Evolutionary conservation across 2,888 invertebrate species (phyloP).

Genomic region (Formica aserva): DNA sequence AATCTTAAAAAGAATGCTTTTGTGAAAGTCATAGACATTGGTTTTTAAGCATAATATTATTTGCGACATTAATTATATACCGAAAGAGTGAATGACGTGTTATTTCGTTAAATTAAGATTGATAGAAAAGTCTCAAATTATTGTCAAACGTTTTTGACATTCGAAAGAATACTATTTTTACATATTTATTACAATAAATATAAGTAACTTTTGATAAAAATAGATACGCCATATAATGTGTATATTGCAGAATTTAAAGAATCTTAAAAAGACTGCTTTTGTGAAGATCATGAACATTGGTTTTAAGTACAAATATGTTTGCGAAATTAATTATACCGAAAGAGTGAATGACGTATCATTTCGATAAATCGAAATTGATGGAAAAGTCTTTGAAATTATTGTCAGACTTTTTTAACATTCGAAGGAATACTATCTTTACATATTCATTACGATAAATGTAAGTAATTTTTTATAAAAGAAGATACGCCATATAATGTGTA

Average conservation of each 20-base stretch:
- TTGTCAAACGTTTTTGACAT: background rate
- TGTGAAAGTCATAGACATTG: background rate
- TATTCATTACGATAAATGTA: background rate
- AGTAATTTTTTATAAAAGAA: background rate
- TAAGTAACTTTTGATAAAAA: background rate
- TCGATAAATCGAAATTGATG: background rate
- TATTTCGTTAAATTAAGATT: background rate
- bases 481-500: background rate
- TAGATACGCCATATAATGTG: background rate
- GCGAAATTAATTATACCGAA: slow-evolving; percentile 2
- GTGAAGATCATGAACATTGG: background rate
- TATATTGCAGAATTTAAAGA: background rate
- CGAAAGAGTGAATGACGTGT: background rate
- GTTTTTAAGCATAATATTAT: background rate
- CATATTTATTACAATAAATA: no score
- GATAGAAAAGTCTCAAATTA: no score
- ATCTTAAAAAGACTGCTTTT: background rate
- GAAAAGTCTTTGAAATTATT: background rate
- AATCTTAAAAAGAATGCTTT: background rate
- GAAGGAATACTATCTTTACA: background rate
- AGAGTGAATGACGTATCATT: background rate
- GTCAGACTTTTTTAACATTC: background rate
- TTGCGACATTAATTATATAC: slow-evolving; percentile 10
- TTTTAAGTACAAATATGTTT: no score
- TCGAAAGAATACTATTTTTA: background rate